A percentile compares a stretch with the other conserved stretches of the same genome.
These are phyloP conservation scores for Phoxinus dragarum DNA, from an alignment of 2,797 vertebrate genomes.

Conservation along the genomic window DNA sequence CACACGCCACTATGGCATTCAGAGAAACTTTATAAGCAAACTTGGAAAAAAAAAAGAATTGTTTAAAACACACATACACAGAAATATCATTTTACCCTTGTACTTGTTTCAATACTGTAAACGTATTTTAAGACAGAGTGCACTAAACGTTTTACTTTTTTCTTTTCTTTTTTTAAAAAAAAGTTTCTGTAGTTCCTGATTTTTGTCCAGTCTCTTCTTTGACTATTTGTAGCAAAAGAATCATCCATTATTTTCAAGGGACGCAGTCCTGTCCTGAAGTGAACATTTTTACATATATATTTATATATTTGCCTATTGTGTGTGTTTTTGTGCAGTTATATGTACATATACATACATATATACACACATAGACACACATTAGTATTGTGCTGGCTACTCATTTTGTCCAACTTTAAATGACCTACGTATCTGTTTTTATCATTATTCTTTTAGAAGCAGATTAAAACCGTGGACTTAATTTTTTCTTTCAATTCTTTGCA, in stretches of 20 bases:
- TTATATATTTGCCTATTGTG: slow-evolving; percentile 66
- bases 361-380: slow-evolving; percentile 76
- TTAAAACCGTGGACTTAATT: slow-evolving; percentile 61
- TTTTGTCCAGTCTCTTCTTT: slow-evolving; percentile 75
- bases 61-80: slow-evolving; percentile 97
- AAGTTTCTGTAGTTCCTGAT: slow-evolving; percentile 92
- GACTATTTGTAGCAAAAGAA: slow-evolving; percentile 71
- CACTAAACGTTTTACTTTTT: slow-evolving; percentile 86
- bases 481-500: slow-evolving; percentile 69
- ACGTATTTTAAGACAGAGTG: slow-evolving; percentile 99
- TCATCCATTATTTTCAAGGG: slow-evolving; percentile 70
- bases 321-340: slow-evolving; percentile 77
- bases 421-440: slow-evolving; percentile 74
- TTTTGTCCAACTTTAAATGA: slow-evolving; percentile 76
- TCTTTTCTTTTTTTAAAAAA: slow-evolving; percentile 2
- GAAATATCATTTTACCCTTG: slow-evolving; percentile 96
- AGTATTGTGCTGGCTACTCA: slow-evolving; percentile 90
- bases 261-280: slow-evolving; percentile 70
- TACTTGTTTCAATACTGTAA: slow-evolving; percentile 99
- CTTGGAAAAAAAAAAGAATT: slow-evolving; percentile 78
- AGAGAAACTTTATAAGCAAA: slow-evolving; percentile 90
- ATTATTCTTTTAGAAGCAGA: slow-evolving; percentile 69
- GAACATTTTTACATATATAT: slow-evolving; percentile 74
- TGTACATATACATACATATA: slow-evolving; percentile 81
- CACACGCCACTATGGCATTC: slow-evolving; percentile 93